These are phyloP conservation scores for Loxodonta africana DNA, from an alignment of 2,113 vertebrate genomes.

Conservation along the genomic window DNA sequence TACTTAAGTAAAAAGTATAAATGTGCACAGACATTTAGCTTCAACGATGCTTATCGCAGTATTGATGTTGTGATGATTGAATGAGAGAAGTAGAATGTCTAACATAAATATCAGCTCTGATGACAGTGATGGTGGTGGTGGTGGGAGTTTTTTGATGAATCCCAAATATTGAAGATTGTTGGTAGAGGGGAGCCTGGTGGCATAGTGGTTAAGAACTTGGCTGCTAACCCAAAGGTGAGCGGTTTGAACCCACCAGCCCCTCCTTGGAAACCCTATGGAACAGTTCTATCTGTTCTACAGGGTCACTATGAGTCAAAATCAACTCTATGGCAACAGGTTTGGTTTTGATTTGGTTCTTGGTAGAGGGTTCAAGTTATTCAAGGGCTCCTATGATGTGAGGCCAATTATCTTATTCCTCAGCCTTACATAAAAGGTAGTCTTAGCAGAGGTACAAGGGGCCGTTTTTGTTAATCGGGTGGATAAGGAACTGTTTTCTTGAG, in stretches of 20 bases:
- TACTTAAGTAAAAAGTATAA: conserved; percentile 6
- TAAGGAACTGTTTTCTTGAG: conserved; percentile 48
- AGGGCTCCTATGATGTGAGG: not conserved
- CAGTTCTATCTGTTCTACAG: too few relatives aligned
- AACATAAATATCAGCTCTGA: not conserved
- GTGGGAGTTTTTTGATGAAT: not conserved
- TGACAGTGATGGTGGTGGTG: not conserved
- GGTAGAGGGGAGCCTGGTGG: not conserved
- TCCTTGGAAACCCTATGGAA: too few relatives aligned
- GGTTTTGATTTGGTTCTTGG: not conserved
- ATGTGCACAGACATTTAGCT: conserved; percentile 33
- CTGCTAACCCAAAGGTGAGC: too few relatives aligned
- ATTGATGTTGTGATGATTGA: not conserved
- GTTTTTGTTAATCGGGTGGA: rapidly evolving
- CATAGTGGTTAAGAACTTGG: too few relatives aligned
- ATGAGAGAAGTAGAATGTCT: not conserved
- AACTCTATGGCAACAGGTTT: too few relatives aligned
- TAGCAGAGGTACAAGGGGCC: not conserved
- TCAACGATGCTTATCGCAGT: conserved; percentile 2
- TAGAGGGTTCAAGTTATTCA: not conserved
- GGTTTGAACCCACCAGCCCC: too few relatives aligned
- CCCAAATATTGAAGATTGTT: not conserved
- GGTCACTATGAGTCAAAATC: too few relatives aligned
- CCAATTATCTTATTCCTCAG: not conserved
- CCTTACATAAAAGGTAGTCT: not conserved